A percentile compares a stretch with the other conserved stretches of the same genome.
Evolutionary conservation across 1,140 invertebrate genomes (phyloP).

Genomic region (Nephila pilipes): DNA sequence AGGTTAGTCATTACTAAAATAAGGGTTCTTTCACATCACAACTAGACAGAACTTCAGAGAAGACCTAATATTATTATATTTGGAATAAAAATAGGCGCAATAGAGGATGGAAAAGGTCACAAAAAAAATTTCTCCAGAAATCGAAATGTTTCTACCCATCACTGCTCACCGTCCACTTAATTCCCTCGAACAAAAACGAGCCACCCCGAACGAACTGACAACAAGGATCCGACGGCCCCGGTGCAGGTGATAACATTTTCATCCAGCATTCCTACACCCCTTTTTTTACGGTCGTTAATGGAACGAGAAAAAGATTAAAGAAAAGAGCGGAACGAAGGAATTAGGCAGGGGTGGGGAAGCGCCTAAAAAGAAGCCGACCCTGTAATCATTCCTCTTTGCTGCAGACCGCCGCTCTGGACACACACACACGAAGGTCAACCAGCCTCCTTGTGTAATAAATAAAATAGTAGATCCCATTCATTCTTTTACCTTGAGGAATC

Average conservation of each 20-base stretch:
- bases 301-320: slow-evolving; percentile 35
- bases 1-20: too few relatives aligned
- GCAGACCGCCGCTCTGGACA: background rate
- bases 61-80: too few relatives aligned
- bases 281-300: slow-evolving; percentile 9
- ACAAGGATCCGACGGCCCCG: background rate
- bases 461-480: background rate
- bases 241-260: slow-evolving; percentile 40
- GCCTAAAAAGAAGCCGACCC: slow-evolving; percentile 49
- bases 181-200: background rate
- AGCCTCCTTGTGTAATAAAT: background rate
- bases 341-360: slow-evolving; percentile 22
- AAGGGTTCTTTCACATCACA: too few relatives aligned
- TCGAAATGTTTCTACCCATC: background rate
- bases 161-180: background rate
- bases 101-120: too few relatives aligned
- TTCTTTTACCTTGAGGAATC: slow-evolving; percentile 28
- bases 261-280: background rate
- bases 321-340: slow-evolving; percentile 31
- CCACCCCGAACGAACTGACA: background rate
- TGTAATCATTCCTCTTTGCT: slow-evolving; percentile 56
- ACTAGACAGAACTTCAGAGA: too few relatives aligned
- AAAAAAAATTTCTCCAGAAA: background rate
- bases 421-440: slow-evolving; percentile 55
- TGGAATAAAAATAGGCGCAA: too few relatives aligned